Base-by-base conservation (phyloP, 2,888 invertebrate genomes). In the Teleiodes luculella region DNA sequence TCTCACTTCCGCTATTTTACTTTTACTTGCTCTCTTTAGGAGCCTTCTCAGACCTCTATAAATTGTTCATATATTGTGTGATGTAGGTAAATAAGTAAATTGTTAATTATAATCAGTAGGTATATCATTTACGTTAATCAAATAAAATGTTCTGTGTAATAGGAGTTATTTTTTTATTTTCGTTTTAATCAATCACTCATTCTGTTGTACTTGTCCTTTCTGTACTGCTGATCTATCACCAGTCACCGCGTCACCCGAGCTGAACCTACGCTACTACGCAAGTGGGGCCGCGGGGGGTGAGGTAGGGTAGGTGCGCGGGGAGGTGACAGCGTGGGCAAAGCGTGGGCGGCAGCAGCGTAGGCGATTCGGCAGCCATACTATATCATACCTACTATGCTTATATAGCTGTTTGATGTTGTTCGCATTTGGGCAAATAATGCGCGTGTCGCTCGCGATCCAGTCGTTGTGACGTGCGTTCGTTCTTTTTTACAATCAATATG, bases 361-460 rank as follows among this genome's bases (percentile, higher is more conserved):
- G 83, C 76, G 81, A 78, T 66, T 74, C 75, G 61, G 63, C 72
- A 70, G 68, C 75, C 72, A 72, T 71, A 70, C 64, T 50, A 45
- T 59, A 61, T 57, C 54, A 18, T 41, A 41, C 36, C 14, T 14
- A 4, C 4, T 36, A 36, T 36, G 14, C 8, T n/a, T 11, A 35
- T 5, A 35, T 35, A n/a, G 13, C 1, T 35, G 1, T 51, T 64
- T 59, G 66, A 72, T 70, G 66, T 66, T 78, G 69, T 78, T 79
- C 76, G 74, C 72, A 71, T 80, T 81, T 77, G 70, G 74, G 70
- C 76, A 80, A 80, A 80, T 78, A 81, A 75, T 76, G 73, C 73
- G 73, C 75, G 74, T 69, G 68, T 66, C 66, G 63, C 65, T 60
- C 65, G 63, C 67, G 58, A 55, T 54, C 60, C 37, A n/a, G n/a